Base-by-base conservation (phyloP, 2,888 invertebrate genomes). In the Cotesia congregata region DNA sequence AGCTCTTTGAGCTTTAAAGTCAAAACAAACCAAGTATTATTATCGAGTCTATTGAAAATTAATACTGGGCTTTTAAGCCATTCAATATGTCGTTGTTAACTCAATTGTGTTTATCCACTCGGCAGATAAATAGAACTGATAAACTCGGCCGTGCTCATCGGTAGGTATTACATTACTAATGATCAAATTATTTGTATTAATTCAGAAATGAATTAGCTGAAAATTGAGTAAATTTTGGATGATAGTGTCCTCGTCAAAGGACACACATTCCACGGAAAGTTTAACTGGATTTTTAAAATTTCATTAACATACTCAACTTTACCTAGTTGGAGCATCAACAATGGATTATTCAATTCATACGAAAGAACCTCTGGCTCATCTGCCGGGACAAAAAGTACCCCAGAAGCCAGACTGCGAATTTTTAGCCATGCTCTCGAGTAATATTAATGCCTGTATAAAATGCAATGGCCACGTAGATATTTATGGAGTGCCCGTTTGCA, bases 311-410 rank as follows among this genome's bases (percentile, higher is more conserved):
- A 30, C 30, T 30, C 30, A 30, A 30, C 30, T 38, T 30, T n/a
- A 59, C 12, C 68, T 40, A 71, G 39, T 38, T 67, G 50, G 4
- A 60, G 41, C 74, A 77, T 78, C 69, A 80, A 80, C 75, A 72
- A 78, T 73, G 64, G 73, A 79, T 80, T 77, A 77, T 73, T 79
- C 74, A 67, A 80, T 80, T 79, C 74, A 77, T 67, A 77, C 71
- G 61, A 60, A 60, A 74, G 39, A 17, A 67, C 30, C 41, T 38
- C 50, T 62, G 62, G 20, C 12, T 70, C 9, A 30, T n/a, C 9
- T 9, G 1, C 6, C 7, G 50, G 7, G 4, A 12, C 50, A 50
- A 50, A 50, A 50, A 50, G 7, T 67, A 39, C 38, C 38, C 38
- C 40, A 12, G 4, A 41, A 68, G 20, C n/a, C 17, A 12, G 9